phyloP scores from a whole-genome alignment of 2,888 invertebrate species.

The Shargacucullia verbasci region DNA sequence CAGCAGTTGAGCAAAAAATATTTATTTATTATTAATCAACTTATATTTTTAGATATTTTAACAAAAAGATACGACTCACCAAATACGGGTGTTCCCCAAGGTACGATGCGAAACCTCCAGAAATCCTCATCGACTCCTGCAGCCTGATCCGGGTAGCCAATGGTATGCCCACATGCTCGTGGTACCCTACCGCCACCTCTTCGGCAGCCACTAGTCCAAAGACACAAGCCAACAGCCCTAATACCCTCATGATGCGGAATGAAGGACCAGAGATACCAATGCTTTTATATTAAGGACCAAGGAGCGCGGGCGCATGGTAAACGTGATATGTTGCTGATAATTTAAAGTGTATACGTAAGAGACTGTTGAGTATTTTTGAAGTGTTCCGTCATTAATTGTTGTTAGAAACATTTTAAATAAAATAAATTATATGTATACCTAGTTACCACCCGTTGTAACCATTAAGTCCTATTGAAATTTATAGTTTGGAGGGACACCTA shows the following conservation, averaged over 20 bases:
- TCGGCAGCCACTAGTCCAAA: constrained; percentile 2
- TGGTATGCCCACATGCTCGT: constrained; percentile 29
- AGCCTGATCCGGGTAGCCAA: constrained; percentile 18
- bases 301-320: background rate
- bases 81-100: constrained; percentile 33
- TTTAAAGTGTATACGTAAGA: no score
- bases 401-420: no score
- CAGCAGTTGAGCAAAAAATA: no score
- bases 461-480: no score
- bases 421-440: no score
- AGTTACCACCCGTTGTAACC: no score
- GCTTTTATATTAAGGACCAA: background rate
- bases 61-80: constrained; percentile 30
- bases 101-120: constrained; percentile 14
- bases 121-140: constrained; percentile 19
- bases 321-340: no score
- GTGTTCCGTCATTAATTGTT: no score
- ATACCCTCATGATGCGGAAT: constrained; percentile 18
- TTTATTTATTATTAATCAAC: no score
- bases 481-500: no score
- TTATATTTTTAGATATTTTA: no score
- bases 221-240: constrained; percentile 10
- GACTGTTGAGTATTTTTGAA: no score
- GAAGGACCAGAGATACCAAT: background rate
- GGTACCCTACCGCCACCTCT: constrained; percentile 29